Base-by-base conservation (phyloP, 2,113 vertebrate genomes). In the Bambusicola thoracicus region DNA sequence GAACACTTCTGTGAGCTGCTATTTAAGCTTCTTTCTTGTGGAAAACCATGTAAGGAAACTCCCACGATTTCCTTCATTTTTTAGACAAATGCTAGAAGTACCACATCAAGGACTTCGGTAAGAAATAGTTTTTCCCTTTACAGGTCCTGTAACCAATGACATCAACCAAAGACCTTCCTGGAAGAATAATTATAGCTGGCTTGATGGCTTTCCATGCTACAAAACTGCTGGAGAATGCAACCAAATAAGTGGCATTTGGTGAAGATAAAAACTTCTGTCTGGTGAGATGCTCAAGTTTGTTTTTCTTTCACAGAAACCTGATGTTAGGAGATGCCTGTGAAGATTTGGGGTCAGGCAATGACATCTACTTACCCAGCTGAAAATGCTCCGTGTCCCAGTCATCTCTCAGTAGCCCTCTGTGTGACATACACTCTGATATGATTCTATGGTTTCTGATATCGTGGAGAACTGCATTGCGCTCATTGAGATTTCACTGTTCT, bases 361-460 rank as follows among this genome's bases (percentile, higher is more conserved):
- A 69, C 13, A 30, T 13, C 38, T 43, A 34, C 13, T n/a, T 41
- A 10, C 14, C 20, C 44, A 25, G 15, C 0, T 73, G 44, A 62
- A 87, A 90, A 87, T n/a, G 4, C 24, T 32, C 11, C 0, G 1
- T 27, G 36, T 86, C 14, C 4, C 8, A 63, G 41, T 51, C 56
- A 81, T 13, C 15, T 32, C 38, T 34, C 24, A 69, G 70, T 32
- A 79, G 40, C n/a, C 8, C 43, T 34, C 25, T 79, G 38, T 8
- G 11, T 49, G 75, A 53, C 0, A 2, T 0, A 1, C n/a, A 66
- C 36, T 6, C 1, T 20, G 56, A 24, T 7, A 51, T 19, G 76
- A 61, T 66, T 38, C 48, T 36, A 41, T 11, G 25, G 22, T 27
- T 46, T 34, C 24, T 63, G 43, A 66, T 62, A 58, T 92, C 30